Evolutionary conservation across 1,140 invertebrate genomes (phyloP).

Genomic region (Drosophila neocordata): DNA sequence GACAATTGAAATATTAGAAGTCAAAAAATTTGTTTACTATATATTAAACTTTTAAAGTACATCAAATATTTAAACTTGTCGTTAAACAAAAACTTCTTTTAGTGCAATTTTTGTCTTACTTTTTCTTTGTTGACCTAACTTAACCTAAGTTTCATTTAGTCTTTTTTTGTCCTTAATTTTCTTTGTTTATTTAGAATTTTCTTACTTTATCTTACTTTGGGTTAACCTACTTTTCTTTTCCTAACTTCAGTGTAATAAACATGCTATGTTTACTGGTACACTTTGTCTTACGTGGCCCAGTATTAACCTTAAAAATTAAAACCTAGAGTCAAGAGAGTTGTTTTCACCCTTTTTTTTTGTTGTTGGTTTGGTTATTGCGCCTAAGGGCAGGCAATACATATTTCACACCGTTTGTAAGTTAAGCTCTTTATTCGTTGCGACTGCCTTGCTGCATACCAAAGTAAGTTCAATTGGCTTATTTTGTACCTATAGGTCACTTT

Average conservation of each 20-base stretch:
- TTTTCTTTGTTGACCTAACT: background rate
- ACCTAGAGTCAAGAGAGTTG: background rate
- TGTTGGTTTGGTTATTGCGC: background rate
- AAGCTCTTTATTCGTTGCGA: conserved; percentile 5
- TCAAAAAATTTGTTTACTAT: no score
- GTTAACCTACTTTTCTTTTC: background rate
- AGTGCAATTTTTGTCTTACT: no score
- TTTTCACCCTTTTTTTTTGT: background rate
- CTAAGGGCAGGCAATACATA: background rate
- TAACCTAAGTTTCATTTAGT: background rate
- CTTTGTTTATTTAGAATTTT: background rate
- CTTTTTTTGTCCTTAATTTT: background rate
- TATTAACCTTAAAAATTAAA: background rate
- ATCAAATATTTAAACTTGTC: no score
- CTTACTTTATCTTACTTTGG: background rate
- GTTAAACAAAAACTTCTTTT: no score
- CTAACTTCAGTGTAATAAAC: background rate
- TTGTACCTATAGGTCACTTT: background rate
- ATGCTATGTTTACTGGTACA: background rate
- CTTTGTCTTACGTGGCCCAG: no score
- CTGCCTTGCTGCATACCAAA: background rate
- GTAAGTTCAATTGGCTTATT: conserved; percentile 10
- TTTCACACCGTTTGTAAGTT: background rate
- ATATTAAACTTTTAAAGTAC: no score
- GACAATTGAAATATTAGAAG: background rate